phyloP scores from a whole-genome alignment of 1,140 invertebrate species.

The Orchesella cincta region DNA sequence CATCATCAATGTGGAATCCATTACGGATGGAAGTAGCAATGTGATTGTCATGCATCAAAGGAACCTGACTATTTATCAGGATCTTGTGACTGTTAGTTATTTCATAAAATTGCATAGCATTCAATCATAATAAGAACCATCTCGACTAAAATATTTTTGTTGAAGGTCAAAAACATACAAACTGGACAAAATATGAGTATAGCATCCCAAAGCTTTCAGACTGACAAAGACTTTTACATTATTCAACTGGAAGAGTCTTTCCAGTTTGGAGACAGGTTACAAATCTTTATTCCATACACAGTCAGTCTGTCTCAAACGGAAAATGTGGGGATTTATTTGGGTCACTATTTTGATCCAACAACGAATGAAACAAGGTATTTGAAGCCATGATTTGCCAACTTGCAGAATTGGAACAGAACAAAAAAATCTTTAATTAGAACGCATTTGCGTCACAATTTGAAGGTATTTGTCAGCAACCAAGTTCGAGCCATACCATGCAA shows the following conservation, averaged over 20 bases:
- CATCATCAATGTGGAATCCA: constrained; percentile 60
- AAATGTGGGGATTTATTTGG: constrained; percentile 80
- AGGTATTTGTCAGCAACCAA: constrained; percentile 82
- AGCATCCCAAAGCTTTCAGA: neutral
- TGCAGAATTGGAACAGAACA: too few species aligned
- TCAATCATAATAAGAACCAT: too few species aligned
- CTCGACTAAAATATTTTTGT: too few species aligned
- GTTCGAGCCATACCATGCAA: constrained; percentile 86
- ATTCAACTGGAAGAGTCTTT: constrained; percentile 65
- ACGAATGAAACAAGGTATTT: neutral
- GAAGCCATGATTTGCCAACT: too few species aligned
- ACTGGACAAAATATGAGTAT: neutral
- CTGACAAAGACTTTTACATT: constrained; percentile 72
- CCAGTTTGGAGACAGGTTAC: constrained; percentile 64
- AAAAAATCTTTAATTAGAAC: too few species aligned
- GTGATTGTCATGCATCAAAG: constrained; percentile 71
- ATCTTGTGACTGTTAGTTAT: neutral
- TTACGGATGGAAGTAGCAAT: constrained; percentile 59
- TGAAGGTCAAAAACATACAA: neutral
- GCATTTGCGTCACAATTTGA: too few species aligned
- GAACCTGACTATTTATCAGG: constrained; percentile 59
- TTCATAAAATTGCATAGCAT: too few species aligned
- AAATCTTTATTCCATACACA: constrained; percentile 69
- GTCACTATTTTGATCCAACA: constrained; percentile 69
- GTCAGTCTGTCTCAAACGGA: constrained; percentile 28